Evolutionary conservation across 2,113 vertebrate genomes (phyloP).

Genomic region (Saccopteryx bilineata): DNA sequence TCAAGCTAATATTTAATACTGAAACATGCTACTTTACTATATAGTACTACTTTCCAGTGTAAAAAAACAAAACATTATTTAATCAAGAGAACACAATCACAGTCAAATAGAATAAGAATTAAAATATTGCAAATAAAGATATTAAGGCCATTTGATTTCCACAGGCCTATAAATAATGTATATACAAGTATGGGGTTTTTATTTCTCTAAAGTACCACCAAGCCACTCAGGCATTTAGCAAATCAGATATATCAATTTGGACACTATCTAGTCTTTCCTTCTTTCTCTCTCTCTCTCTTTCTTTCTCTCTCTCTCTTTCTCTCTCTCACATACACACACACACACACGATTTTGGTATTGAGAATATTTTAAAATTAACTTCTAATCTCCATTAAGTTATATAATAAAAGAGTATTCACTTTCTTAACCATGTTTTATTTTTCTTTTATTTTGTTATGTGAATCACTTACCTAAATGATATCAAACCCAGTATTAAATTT

Average conservation of each 20-base stretch:
- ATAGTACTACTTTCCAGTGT: neutral
- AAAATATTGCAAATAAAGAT: constrained; percentile 30
- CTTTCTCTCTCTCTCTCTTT: too few relatives aligned
- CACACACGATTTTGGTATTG: neutral
- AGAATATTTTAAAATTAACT: constrained; percentile 36
- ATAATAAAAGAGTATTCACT: neutral
- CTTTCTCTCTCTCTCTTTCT: too few relatives aligned
- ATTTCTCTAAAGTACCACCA: neutral
- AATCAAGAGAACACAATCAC: constrained; percentile 42
- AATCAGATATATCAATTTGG: neutral
- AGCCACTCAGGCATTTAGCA: neutral
- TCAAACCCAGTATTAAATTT: constrained; percentile 36
- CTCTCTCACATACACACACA: neutral
- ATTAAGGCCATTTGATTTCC: constrained; percentile 29
- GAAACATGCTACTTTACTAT: constrained; percentile 20
- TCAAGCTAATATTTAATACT: constrained; percentile 60
- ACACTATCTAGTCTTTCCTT: neutral
- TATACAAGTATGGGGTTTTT: neutral
- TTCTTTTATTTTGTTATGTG: constrained; percentile 57
- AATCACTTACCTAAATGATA: constrained; percentile 18
- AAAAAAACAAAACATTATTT: constrained; percentile 64
- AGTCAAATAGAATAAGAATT: constrained; percentile 42
- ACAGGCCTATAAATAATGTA: neutral
- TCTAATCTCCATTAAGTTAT: constrained; percentile 42
- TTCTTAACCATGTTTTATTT: constrained; percentile 51